phyloP scores from a whole-genome alignment of 2,888 invertebrate species.

The Scaptomyza parva region DNA sequence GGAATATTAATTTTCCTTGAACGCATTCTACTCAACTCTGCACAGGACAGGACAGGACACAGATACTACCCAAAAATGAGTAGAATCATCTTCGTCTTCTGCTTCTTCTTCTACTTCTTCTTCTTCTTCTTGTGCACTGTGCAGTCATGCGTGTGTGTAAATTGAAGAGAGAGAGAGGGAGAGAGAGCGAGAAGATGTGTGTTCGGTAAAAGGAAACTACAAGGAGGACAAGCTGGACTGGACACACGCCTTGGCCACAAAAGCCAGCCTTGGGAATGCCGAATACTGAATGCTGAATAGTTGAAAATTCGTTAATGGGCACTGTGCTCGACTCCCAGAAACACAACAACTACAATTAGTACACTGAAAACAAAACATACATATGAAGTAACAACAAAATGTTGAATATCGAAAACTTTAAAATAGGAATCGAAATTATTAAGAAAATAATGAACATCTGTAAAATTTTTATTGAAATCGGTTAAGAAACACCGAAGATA shows the following conservation, averaged over 20 bases:
- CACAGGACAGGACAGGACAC: no score
- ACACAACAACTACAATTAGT: constrained; percentile 29
- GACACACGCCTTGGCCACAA: constrained; percentile 28
- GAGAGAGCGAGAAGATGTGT: constrained; percentile 18
- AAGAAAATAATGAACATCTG: no score
- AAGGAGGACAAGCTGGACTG: constrained; percentile 21
- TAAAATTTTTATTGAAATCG: no score
- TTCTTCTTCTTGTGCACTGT: constrained; percentile 12
- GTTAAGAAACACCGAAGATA: no score
- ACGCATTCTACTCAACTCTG: constrained; percentile 49
- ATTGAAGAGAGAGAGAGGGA: neutral
- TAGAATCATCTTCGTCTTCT: neutral
- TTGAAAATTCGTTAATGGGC: constrained; percentile 80
- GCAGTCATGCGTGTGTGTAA: constrained; percentile 58
- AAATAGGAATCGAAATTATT: no score
- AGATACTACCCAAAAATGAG: neutral
- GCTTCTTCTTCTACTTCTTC: neutral
- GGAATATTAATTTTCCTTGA: constrained; percentile 77
- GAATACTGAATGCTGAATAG: constrained; percentile 78
- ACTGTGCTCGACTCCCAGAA: constrained; percentile 60
- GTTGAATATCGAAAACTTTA: no score
- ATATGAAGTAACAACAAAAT: no score
- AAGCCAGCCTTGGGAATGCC: constrained; percentile 56
- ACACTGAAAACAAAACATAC: constrained; percentile 1
- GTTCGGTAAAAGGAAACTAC: constrained; percentile 52